Percentiles rank a stretch among this genome's conserved stretches.
Conservation (phyloP, 2,888 invertebrate genomes). For the Eilema depressum region DNA sequence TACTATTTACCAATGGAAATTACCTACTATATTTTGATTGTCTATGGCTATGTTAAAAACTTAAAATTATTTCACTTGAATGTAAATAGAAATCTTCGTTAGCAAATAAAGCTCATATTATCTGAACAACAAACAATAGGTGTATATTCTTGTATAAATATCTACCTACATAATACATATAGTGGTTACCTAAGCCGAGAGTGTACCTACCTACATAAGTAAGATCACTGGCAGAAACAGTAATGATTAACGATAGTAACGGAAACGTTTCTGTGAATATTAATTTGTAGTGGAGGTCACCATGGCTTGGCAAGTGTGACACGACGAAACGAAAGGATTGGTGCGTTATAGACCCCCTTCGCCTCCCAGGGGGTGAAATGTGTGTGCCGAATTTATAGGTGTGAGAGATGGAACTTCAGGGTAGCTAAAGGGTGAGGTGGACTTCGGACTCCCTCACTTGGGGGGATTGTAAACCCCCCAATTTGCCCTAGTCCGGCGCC, state of each 20-base stretch:
- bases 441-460: conserved; percentile 84
- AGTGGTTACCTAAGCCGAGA: conserved; percentile 36
- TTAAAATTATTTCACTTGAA: not conserved
- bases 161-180: not conserved
- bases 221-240: conserved; percentile 72
- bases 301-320: conserved; percentile 83
- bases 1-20: not conserved
- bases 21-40: not conserved
- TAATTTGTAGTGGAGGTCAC: conserved; percentile 86
- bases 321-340: conserved; percentile 84
- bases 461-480: conserved; percentile 80
- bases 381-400: conserved; percentile 87
- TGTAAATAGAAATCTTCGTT: not conserved
- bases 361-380: conserved; percentile 81
- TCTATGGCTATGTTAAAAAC: not conserved
- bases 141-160: conserved; percentile 9
- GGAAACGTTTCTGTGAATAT: conserved; percentile 85
- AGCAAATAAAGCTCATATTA: conserved; percentile 11
- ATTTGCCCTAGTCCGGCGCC: conserved; percentile 86
- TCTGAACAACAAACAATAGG: conserved; percentile 3
- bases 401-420: conserved; percentile 87
- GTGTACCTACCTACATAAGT: conserved; percentile 49
- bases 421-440: conserved; percentile 87
- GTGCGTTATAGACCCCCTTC: conserved; percentile 77
- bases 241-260: conserved; percentile 84